phyloP scores from a whole-genome alignment of 2,797 vertebrate species.

The Molothrus ater region DNA sequence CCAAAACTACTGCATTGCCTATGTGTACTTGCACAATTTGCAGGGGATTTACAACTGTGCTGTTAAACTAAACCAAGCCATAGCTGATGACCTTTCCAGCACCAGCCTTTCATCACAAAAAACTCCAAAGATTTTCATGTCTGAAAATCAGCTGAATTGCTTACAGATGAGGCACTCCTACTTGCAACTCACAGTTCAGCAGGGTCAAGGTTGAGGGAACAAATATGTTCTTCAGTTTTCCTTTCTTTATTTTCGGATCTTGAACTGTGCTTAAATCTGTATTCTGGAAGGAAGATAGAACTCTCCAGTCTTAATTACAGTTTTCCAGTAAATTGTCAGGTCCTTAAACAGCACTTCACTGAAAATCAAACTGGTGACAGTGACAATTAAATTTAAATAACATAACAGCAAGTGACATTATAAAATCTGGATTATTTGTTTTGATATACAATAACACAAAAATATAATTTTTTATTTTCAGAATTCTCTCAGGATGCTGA shows the following conservation, averaged over 20 bases:
- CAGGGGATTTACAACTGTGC: neutral
- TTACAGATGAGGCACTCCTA: neutral
- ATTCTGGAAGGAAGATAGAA: neutral
- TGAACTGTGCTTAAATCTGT: neutral
- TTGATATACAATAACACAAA: neutral
- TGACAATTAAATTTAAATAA: neutral
- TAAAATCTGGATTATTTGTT: neutral
- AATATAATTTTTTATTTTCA: neutral
- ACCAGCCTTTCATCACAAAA: neutral
- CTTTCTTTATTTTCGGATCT: neutral
- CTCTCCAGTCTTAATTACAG: neutral
- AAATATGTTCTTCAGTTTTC: neutral
- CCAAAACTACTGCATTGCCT: neutral
- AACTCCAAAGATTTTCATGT: neutral
- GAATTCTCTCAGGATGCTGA: neutral
- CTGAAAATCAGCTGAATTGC: neutral
- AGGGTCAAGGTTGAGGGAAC: neutral
- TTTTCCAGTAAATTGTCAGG: neutral
- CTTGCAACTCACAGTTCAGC: neutral
- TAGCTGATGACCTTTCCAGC: neutral
- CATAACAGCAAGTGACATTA: neutral
- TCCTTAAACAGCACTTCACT: neutral
- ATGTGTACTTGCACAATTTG: neutral
- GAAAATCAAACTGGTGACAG: neutral
- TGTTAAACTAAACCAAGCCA: neutral